These are phyloP conservation scores for Maniola hyperantus DNA, from an alignment of 2,888 invertebrate genomes.

Conservation along the genomic window DNA sequence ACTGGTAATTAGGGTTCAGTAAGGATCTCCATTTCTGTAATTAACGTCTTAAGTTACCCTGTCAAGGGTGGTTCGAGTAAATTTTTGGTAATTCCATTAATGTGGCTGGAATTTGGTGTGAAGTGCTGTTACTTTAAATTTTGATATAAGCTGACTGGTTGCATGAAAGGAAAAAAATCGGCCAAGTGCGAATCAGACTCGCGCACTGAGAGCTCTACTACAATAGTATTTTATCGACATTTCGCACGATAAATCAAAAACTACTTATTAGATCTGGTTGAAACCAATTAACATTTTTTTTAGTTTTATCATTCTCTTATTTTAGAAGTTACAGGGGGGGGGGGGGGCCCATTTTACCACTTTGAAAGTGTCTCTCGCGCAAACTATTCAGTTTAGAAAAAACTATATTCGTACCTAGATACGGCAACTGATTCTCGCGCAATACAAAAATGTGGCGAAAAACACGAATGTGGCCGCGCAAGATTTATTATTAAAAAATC, in stretches of 20 bases:
- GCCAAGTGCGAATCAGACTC: too few species aligned
- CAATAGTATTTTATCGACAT: too few species aligned
- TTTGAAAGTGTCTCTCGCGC: too few species aligned
- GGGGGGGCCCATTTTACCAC: too few species aligned
- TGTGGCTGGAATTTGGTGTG: background rate
- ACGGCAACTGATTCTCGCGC: background rate
- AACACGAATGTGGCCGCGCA: constrained; percentile 8
- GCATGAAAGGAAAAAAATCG: too few species aligned
- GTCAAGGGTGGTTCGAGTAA: constrained; percentile 17
- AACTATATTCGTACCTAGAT: background rate
- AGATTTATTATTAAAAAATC: constrained; percentile 35
- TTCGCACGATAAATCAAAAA: too few species aligned
- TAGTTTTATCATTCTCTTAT: too few species aligned
- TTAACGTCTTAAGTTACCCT: constrained; percentile 31
- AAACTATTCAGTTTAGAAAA: too few species aligned
- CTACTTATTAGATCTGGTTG: too few species aligned
- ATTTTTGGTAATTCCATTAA: constrained; percentile 10
- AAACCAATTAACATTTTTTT: too few species aligned
- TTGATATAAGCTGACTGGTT: background rate
- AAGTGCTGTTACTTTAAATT: background rate
- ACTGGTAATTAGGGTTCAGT: constrained; percentile 36
- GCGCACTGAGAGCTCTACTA: too few species aligned
- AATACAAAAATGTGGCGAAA: background rate
- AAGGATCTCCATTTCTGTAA: constrained; percentile 25
- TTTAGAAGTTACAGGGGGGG: too few species aligned